These are phyloP conservation scores for Zaprionus africanus DNA, from an alignment of 1,140 invertebrate species.

Conservation along the genomic window DNA sequence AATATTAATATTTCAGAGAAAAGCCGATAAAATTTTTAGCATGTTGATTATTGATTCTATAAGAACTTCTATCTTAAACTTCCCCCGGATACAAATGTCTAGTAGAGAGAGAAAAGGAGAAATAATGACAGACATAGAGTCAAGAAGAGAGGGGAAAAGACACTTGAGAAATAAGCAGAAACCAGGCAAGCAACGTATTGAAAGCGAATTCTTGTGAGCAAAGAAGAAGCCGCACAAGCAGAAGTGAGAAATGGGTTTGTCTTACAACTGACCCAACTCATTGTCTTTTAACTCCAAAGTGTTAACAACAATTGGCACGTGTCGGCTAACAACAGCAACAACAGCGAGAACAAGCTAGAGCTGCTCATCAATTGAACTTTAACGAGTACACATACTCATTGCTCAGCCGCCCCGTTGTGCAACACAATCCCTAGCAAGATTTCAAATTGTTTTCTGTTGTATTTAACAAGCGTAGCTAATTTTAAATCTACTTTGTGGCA, in stretches of 20 bases:
- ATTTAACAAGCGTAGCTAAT: slow-evolving; percentile 30
- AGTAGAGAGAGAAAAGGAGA: not conserved
- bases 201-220: slow-evolving; percentile 53
- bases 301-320: slow-evolving; percentile 56
- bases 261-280: slow-evolving; percentile 40
- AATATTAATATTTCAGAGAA: no score
- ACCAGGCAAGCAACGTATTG: slow-evolving; percentile 28
- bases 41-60: no score
- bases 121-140: not conserved
- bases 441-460: slow-evolving; percentile 11
- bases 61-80: no score
- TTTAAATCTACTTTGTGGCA: slow-evolving; percentile 31
- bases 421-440: not conserved
- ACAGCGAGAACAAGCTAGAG: slow-evolving; percentile 3
- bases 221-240: slow-evolving; percentile 57
- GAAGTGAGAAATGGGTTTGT: slow-evolving; percentile 44
- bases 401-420: slow-evolving; percentile 27
- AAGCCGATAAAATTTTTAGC: no score
- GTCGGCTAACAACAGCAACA: slow-evolving; percentile 29
- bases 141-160: not conserved
- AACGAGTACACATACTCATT: slow-evolving; percentile 6
- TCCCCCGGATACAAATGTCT: not conserved
- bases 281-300: slow-evolving; percentile 31
- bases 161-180: slow-evolving; percentile 12
- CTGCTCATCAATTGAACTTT: slow-evolving; percentile 44